Conservation (phyloP, 2,888 invertebrate species). For the Meta bourneti region DNA sequence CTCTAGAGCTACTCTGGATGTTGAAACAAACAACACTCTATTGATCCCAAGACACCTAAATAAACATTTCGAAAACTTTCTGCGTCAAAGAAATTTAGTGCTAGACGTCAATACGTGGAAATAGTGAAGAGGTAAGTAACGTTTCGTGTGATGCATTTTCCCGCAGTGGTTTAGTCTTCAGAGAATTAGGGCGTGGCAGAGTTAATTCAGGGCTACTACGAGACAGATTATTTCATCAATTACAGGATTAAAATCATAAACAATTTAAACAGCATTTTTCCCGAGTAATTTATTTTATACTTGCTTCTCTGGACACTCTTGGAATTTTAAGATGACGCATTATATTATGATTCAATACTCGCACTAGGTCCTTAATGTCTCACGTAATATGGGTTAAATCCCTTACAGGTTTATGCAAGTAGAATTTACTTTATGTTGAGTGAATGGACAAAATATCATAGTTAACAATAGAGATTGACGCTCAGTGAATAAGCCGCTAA, state of each 20-base stretch:
- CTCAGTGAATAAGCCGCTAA: no score
- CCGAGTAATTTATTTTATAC: no score
- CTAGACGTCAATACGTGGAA: not conserved
- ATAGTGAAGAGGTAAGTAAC: not conserved
- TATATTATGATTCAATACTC: no score
- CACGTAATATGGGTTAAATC: no score
- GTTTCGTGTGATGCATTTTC: not conserved
- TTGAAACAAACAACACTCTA: not conserved
- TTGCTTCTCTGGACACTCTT: no score
- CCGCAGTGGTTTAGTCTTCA: not conserved
- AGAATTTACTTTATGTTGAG: no score
- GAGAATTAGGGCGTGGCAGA: not conserved
- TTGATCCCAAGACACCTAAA: not conserved
- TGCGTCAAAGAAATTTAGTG: not conserved
- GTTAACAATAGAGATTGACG: no score
- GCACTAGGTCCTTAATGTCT: no score
- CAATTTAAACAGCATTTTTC: no score
- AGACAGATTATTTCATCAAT: not conserved
- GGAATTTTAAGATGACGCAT: no score
- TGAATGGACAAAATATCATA: no score
- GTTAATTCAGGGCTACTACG: not conserved
- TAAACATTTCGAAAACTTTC: not conserved
- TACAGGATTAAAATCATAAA: not conserved
- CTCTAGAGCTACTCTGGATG: not conserved
- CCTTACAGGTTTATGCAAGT: no score